Conservation (phyloP, 2,888 invertebrate genomes). For the Andrena flavipes region DNA sequence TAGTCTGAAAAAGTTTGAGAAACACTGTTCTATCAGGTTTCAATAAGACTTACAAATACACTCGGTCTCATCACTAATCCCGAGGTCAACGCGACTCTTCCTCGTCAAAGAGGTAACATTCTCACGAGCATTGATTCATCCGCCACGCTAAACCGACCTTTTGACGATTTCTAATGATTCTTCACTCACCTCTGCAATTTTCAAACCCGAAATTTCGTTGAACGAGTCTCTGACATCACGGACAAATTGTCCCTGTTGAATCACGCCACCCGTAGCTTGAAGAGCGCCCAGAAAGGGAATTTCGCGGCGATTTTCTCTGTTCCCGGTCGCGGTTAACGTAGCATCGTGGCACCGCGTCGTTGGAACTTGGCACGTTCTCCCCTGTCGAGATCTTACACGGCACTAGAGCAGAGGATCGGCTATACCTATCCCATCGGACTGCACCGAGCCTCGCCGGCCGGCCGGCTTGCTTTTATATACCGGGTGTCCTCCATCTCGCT, state of each 20-base stretch:
- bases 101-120: neutral
- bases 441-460: slow-evolving; percentile 53
- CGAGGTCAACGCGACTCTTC: slow-evolving; percentile 22
- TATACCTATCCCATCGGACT: slow-evolving; percentile 64
- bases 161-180: neutral
- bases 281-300: slow-evolving; percentile 8
- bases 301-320: slow-evolving; percentile 15
- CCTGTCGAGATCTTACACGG: slow-evolving; percentile 68
- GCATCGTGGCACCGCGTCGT: slow-evolving; percentile 39
- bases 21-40: too few relatives aligned
- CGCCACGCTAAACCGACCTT: neutral
- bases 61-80: neutral
- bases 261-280: neutral
- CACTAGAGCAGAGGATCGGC: slow-evolving; percentile 66
- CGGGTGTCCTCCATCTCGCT: slow-evolving; percentile 34
- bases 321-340: slow-evolving; percentile 32
- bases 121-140: neutral
- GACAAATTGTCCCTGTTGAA: neutral
- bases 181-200: slow-evolving; percentile 26
- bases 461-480: slow-evolving; percentile 61
- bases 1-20: too few relatives aligned
- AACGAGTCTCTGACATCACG: slow-evolving; percentile 23
- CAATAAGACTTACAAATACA: too few relatives aligned
- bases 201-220: neutral
- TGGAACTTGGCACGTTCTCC: slow-evolving; percentile 62